Conservation (phyloP, 2,797 vertebrate genomes). For the Spea hammondii region DNA sequence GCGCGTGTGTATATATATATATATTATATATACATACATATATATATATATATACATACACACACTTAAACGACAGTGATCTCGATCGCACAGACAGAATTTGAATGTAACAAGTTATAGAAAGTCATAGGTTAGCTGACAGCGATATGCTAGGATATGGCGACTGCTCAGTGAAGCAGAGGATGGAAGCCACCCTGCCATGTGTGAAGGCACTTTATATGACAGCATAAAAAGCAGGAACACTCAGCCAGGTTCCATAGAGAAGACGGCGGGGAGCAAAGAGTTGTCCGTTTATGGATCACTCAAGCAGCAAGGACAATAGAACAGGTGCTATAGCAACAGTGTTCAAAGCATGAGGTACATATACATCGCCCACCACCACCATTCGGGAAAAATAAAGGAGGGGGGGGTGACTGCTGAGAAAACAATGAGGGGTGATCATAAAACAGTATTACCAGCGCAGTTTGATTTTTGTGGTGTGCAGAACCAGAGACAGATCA, state of each 20-base stretch:
- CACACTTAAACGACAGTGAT: too few relatives aligned
- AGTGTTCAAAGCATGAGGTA: constrained; percentile 35
- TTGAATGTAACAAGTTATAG: too few relatives aligned
- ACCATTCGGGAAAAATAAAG: constrained; percentile 13
- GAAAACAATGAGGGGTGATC: neutral
- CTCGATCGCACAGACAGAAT: too few relatives aligned
- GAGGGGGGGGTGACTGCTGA: neutral
- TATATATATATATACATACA: too few relatives aligned
- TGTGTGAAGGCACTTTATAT: neutral
- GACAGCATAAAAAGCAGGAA: neutral
- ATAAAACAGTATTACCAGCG: too few relatives aligned
- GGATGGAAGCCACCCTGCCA: neutral
- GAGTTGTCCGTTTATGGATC: constrained; percentile 15
- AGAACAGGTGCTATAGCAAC: constrained; percentile 47
- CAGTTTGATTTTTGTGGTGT: too few relatives aligned
- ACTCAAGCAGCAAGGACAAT: constrained; percentile 14
- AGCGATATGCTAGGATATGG: too few relatives aligned
- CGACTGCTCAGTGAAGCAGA: neutral
- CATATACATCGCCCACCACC: constrained; percentile 18
- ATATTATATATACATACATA: too few relatives aligned
- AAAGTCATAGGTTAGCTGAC: too few relatives aligned
- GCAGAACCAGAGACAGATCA: too few relatives aligned
- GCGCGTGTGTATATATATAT: too few relatives aligned
- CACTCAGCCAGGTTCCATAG: neutral
- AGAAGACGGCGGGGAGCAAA: neutral